Base-by-base conservation (phyloP, 2,888 invertebrate species). In the Elmis aenea region DNA sequence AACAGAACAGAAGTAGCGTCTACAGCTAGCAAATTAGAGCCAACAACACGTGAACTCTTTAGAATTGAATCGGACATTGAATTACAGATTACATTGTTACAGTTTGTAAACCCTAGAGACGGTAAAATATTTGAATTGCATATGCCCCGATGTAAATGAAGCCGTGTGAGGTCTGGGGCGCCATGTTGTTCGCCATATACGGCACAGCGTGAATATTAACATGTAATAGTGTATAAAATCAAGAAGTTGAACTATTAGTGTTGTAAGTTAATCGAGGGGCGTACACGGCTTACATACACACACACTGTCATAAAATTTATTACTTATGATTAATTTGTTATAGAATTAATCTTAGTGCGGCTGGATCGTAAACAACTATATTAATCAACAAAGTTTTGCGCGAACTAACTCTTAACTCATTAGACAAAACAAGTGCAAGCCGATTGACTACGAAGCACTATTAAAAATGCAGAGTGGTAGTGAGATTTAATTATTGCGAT, bases 141-240 rank as follows among this genome's bases (percentile, higher is more conserved):
- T 54, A 52, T 52, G 46, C 38, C 36, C 15, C 13, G 45, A 50
- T 50, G 50, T 38, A 50, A 50, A 50, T 50, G 50, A 44, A 46
- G 30, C 61, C 55, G 58, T 61, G 61, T 60, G 61, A 51, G 61
- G 61, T 61, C 63, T 46, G 46, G 39, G 52, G 57, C 58, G 61
- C 61, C 62, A 62, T 61, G 61, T 57, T 62, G 61, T 53, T 56
- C 48, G 50, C 60, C 57, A 49, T 61, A 59, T 57, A 62, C 54
- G 60, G 63, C 46, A 11, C 13, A 57, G 58, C 60, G 61, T 62
- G 62, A 60, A 62, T 61, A 62, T 63, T 59, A 60, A 59, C 62
- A 47, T 48, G 48, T 47, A 45, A 35, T 45, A 48, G 46, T 31
- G 33, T 30, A 36, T 36, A 36, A 33, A 32, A 33, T 30, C 28